Evolutionary conservation across 2,797 vertebrate species (phyloP).

Genomic region (Microhierax caerulescens): DNA sequence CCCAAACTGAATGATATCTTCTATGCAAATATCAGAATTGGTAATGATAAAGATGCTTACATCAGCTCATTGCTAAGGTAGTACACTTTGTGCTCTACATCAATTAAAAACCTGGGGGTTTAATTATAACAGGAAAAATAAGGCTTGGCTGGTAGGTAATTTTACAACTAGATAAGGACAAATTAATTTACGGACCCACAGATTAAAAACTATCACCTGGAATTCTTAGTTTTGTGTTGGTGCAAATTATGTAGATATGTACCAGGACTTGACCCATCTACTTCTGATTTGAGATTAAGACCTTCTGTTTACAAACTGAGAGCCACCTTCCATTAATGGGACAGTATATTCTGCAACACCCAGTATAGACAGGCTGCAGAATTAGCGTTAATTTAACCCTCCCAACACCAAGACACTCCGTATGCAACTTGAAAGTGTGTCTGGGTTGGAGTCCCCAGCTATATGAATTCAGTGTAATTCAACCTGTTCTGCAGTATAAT

Average conservation of each 20-base stretch:
- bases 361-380: not conserved
- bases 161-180: not conserved
- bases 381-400: not conserved
- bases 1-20: not conserved
- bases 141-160: not conserved
- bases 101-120: not conserved
- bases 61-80: not conserved
- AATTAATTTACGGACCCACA: not conserved
- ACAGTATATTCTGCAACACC: not conserved
- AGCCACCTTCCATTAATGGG: not conserved
- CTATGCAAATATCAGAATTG: not conserved
- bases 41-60: not conserved
- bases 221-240: not conserved
- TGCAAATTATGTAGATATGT: not conserved
- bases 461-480: not conserved
- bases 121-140: not conserved
- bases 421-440: not conserved
- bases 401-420: not conserved
- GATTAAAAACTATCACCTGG: not conserved
- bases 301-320: not conserved
- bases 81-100: not conserved
- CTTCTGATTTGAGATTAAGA: not conserved
- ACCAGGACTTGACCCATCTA: not conserved
- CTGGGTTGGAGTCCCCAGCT: not conserved
- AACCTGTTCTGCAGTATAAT: not conserved